A percentile compares a stretch with the other conserved stretches of the same genome.
Conservation (phyloP, 2,888 invertebrate species). For the Megastigmus dorsalis region DNA sequence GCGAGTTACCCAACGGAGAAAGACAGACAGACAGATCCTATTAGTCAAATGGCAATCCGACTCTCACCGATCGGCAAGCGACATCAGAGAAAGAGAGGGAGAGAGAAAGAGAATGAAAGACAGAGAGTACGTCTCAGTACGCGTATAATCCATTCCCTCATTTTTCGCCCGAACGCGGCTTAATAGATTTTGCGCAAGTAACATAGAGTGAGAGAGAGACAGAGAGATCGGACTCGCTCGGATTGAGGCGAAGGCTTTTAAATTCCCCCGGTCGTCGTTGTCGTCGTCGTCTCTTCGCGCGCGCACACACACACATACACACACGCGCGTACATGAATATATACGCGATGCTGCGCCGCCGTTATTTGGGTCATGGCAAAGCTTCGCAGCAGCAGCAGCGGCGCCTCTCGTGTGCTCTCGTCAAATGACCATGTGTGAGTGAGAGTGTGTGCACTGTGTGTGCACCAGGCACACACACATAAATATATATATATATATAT, state of each 20-base stretch:
- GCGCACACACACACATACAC: background rate
- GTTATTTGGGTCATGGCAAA: slow-evolving; percentile 48
- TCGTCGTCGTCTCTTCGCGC: background rate
- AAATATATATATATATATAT: background rate
- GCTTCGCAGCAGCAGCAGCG: too few relatives aligned
- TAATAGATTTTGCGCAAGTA: slow-evolving; percentile 32
- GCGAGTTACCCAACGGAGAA: slow-evolving; percentile 1
- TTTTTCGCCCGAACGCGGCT: slow-evolving; percentile 20
- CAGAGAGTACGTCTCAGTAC: too few relatives aligned
- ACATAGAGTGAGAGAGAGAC: background rate
- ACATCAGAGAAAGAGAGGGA: slow-evolving; percentile 24
- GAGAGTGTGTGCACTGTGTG: too few relatives aligned
- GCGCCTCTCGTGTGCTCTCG: too few relatives aligned
- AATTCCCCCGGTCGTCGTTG: slow-evolving; percentile 17
- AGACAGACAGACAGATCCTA: slow-evolving; percentile 21
- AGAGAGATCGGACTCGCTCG: background rate
- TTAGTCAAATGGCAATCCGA: slow-evolving; percentile 35
- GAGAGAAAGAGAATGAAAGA: too few relatives aligned
- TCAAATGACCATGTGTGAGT: too few relatives aligned
- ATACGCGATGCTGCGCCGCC: slow-evolving; percentile 1
- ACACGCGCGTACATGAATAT: background rate
- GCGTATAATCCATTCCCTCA: background rate
- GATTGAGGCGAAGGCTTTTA: slow-evolving; percentile 13
- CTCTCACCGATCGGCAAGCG: background rate
- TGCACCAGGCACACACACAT: background rate